Percentiles rank a stretch among this genome's conserved stretches.
Evolutionary conservation across 92 coral and sea anemone genomes (phyloP).

Genomic region (Muricea muricata): DNA sequence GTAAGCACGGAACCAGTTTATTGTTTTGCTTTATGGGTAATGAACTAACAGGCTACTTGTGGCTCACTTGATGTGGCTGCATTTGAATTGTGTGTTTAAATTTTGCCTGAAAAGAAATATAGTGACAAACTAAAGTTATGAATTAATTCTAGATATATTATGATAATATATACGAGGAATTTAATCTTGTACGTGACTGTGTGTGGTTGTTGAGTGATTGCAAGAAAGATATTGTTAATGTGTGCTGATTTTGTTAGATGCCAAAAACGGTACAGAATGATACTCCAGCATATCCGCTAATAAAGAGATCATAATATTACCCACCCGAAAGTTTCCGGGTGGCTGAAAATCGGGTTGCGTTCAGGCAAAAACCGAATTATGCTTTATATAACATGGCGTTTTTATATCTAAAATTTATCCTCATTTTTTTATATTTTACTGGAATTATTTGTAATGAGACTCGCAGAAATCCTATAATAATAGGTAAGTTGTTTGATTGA

Average conservation of each 20-base stretch:
- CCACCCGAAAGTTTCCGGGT: background rate
- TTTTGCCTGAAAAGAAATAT: background rate
- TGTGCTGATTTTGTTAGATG: background rate
- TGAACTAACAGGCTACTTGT: background rate
- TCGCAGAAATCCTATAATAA: slow-evolving; percentile 7
- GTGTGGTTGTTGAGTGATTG: background rate
- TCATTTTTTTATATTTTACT: background rate
- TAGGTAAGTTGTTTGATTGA: slow-evolving; percentile 25
- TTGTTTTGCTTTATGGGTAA: background rate
- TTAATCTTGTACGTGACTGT: no score
- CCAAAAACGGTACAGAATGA: no score
- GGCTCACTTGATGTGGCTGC: background rate
- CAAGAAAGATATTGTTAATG: background rate
- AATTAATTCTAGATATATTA: background rate
- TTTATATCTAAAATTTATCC: background rate
- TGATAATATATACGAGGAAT: background rate
- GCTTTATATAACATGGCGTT: background rate
- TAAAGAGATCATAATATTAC: background rate
- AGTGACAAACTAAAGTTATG: background rate
- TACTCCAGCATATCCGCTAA: background rate
- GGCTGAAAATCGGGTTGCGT: background rate
- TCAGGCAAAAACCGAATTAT: background rate
- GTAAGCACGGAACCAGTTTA: background rate
- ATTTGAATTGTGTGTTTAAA: background rate
- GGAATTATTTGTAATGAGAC: background rate